These are phyloP conservation scores for Amniataba percoides DNA, from an alignment of 2,797 vertebrate genomes.

Conservation along the genomic window DNA sequence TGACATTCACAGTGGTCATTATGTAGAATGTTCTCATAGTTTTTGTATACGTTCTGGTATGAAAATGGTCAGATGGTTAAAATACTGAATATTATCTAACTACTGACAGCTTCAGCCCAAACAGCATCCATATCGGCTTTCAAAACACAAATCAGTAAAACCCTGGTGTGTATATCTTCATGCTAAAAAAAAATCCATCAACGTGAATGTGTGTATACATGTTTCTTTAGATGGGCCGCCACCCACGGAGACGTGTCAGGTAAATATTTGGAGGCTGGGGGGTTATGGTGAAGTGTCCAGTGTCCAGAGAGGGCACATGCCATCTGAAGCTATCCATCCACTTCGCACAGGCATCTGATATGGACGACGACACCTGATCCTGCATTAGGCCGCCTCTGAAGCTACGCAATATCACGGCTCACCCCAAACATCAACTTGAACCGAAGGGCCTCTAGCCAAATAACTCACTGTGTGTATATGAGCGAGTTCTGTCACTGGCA, in stretches of 20 bases:
- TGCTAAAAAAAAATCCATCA: conserved; percentile 62
- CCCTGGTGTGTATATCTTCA: conserved; percentile 55
- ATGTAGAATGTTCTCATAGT: no score
- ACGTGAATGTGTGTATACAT: conserved; percentile 71
- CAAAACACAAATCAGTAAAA: conserved; percentile 63
- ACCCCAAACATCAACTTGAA: conserved; percentile 81
- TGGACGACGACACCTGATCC: conserved; percentile 82
- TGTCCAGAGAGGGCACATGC: conserved; percentile 76
- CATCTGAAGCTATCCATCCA: conserved; percentile 65
- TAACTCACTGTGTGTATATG: conserved; percentile 34
- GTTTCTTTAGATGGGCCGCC: conserved; percentile 79
- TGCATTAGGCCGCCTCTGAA: conserved; percentile 75
- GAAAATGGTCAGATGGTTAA: conserved; percentile 12
- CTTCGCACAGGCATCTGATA: conserved; percentile 58
- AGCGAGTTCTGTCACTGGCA: conserved; percentile 1
- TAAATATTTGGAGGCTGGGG: conserved; percentile 81
- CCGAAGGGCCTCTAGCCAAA: conserved; percentile 66
- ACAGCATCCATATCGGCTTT: conserved; percentile 56
- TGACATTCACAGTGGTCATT: not conserved
- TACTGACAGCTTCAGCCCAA: conserved; percentile 24
- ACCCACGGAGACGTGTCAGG: conserved; percentile 86
- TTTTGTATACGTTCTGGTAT: conserved; percentile 7
- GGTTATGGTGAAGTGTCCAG: conserved; percentile 76
- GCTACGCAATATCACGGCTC: conserved; percentile 60
- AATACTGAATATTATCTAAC: conserved; percentile 11